These are phyloP conservation scores for Monomorium pharaonis DNA, from an alignment of 1,140 invertebrate species.

Conservation along the genomic window DNA sequence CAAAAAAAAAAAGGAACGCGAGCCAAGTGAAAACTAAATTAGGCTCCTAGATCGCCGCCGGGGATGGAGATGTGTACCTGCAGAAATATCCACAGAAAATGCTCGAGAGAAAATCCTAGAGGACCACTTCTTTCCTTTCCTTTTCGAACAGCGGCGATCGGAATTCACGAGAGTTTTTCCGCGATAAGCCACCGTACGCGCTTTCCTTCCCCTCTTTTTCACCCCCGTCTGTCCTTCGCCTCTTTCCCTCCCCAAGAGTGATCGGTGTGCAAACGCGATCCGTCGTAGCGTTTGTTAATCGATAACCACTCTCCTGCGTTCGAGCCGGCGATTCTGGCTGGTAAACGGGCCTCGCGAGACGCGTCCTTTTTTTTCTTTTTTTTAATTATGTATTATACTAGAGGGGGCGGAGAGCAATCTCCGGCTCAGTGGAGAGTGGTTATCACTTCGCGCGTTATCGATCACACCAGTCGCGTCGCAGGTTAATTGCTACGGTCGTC, in stretches of 20 bases:
- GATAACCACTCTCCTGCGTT: neutral
- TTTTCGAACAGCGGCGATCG: neutral
- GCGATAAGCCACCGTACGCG: neutral
- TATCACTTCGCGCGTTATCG: constrained; percentile 13
- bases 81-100: constrained; percentile 14
- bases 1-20: neutral
- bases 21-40: constrained; percentile 19
- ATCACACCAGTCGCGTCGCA: constrained; percentile 14
- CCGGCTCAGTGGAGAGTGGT: constrained; percentile 6
- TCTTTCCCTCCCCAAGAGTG: neutral
- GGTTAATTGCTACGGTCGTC: constrained; percentile 20
- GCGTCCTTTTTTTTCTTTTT: neutral
- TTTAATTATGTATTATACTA: neutral
- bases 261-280: neutral
- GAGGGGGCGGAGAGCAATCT: neutral
- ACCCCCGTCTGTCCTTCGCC: neutral
- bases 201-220: neutral
- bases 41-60: neutral
- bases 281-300: constrained; percentile 39
- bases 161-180: constrained; percentile 1
- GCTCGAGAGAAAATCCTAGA: neutral
- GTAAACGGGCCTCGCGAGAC: neutral
- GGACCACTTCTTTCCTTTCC: neutral
- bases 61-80: neutral
- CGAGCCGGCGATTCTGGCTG: constrained; percentile 1